Evolutionary conservation across 2,797 vertebrate species (phyloP), one percentile per base, ranked within the genome.

Genomic region (Sebastes cheni): DNA sequence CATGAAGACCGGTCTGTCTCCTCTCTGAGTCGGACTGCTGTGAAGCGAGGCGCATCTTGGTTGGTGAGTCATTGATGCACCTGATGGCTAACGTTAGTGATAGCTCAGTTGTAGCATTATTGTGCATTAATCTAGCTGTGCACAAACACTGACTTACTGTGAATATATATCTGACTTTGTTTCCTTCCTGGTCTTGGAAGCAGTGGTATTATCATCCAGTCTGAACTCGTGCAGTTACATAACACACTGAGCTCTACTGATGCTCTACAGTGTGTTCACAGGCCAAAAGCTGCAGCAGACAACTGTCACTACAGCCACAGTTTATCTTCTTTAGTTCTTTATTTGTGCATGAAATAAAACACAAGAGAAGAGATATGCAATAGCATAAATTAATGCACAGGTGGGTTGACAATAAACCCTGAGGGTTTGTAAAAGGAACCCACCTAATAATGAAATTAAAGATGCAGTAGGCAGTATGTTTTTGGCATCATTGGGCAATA

Each of bases 41-140:
- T 81, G 72, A 80, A 58, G 22, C 14, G 77, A 42, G 9, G 62
- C 55, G 46, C 79, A 42, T 77, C 60, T 71, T 75, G 67, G 75
- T 85, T 81, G 93, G 95, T 95, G 94, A 96, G 95, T 96, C 94
- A 94, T 61, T 90, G 80, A 89, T 92, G 88, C 90, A 91, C 87
- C 90, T 91, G 87, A 81, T 80, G n/a, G 84, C 82, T 77, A 66
- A 27, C 39, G 39, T 42, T 42, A 42, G 39, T 42, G 39, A 14
- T 42, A 42, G 39, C 39, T 42, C 39, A 42, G 39, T 56, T 36
- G n/a, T 13, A 6, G 11, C 36, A 25, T 13, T 72, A 25, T 13
- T 72, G 25, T 50, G 7, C 2, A 3, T 14, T n/a, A 11, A 39
- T 77, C 67, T 76, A 67, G 65, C 66, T 62, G 1, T 7, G 8